Evolutionary conservation across 2,888 invertebrate species (phyloP), one percentile per base, ranked within the genome.

Genomic region (Maniola hyperantus): DNA sequence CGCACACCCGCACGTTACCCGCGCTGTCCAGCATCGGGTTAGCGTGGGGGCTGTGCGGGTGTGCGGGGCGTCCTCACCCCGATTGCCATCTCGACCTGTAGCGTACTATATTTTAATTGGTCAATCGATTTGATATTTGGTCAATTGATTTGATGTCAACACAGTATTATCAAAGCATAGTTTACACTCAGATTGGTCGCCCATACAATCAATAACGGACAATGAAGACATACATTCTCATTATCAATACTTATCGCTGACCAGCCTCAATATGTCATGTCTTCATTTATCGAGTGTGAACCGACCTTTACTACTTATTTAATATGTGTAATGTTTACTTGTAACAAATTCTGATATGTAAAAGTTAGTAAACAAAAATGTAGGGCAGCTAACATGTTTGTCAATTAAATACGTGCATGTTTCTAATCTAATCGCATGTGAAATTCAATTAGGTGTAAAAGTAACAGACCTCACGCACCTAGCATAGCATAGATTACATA

Each of bases 181-280:
- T 53, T 58, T 66, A 58, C 67, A 70, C 64, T 66, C 65, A 62
- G 67, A 73, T 61, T 67, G 63, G 58, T 53, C 55, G 61, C 59
- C 42, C 65, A 73, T 67, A 67, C 71, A 74, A 73, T 77, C 75
- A 75, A 74, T 74, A 74, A 67, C 62, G 76, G 77, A 84, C 85
- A 86, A 87, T 85, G 78, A 78, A 83, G 79, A 80, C 81, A 84
- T 84, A 82, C 80, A 76, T 83, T 79, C 77, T 78, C 78, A 83
- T 83, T 88, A 88, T 86, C 84, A 76, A 74, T 71, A 78, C 76
- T 80, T 84, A 84, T 84, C 83, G 77, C 65, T 65, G 75, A 69
- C 67, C 72, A 77, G 73, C 85, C 85, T 85, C 88, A 85, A 89
- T 90, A 81, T 83, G 88, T 86, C 89, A 84, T 83, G 88, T 88